Base-by-base conservation (phyloP, 1,140 invertebrate genomes). In the Palaemon carinicauda region DNA sequence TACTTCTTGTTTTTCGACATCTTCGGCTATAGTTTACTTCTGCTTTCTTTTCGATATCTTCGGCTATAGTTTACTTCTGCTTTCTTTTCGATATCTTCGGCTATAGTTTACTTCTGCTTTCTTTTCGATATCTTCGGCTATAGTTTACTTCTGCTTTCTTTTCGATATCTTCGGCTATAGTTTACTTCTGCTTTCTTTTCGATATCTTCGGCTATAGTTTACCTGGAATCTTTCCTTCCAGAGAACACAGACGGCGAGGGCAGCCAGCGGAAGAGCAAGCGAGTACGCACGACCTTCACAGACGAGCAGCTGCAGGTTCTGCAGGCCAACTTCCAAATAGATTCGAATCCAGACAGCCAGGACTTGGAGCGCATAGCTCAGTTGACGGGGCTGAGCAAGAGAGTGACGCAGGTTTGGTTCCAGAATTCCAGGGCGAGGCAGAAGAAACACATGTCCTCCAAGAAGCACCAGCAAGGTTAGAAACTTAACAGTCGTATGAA, bases 381-480 rank as follows among this genome's bases (percentile, higher is more conserved):
- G 90, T 96, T 98, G 83, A 99, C 98, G 19, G 98, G 97, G 1
- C 94, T 99, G 7, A 98, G 96, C 92, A 99, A 99, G 93, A 93
- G 98, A 89, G 98, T 99, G 52, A 99, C 98, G 33, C 98, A 99
- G 94, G 98, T 99, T 52, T 99, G 98, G 98, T 99, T 99, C 92
- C 97, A 99, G 92, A 99, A 99, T 92, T 98, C 97, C 33, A 94
- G 98, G 88, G 98, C 98, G 14, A 92, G 98, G 52, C 98, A 99
- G 92, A 99, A 99, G 94, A 89, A 89, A 41, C 86, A 89, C 54
- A 79, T 89, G 83, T 87, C 88, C 41, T 89, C 88, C 5, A 89
- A 89, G 80, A 89, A 89, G 41, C 88, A 89, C 41, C 88, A 89
- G 19, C 88, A 89, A 74, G 88, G 88, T 89, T 54, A 77, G 82